A percentile compares a stretch with the other conserved stretches of the same genome.
Evolutionary conservation across 2,888 invertebrate genomes (phyloP).

Genomic region (Yponomeuta evonymella): DNA sequence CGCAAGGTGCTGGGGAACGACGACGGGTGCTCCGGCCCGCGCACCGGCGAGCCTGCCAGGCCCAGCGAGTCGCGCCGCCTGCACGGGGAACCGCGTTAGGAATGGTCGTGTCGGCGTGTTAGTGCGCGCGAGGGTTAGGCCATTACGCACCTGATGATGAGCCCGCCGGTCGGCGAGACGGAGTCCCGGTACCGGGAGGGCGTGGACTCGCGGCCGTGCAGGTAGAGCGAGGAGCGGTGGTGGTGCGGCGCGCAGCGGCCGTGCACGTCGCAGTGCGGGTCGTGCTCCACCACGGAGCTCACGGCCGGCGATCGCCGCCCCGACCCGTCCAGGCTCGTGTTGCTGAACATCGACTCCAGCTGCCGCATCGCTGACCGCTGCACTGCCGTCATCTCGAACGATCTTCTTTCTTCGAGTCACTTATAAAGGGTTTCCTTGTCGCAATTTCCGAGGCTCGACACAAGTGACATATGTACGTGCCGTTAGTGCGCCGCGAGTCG

Average conservation of each 20-base stretch:
- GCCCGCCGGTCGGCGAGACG: conserved; percentile 62
- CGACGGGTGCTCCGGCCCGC: conserved; percentile 82
- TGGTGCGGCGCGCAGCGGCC: conserved; percentile 60
- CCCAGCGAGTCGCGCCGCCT: conserved; percentile 78
- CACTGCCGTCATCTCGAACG: conserved; percentile 62
- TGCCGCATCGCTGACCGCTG: conserved; percentile 82
- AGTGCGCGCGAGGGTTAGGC: conserved; percentile 17
- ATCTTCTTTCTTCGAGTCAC: conserved; percentile 22
- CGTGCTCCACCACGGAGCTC: conserved; percentile 74
- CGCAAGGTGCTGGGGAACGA: conserved; percentile 81
- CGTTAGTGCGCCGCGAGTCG: conserved; percentile 68
- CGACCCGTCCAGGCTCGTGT: conserved; percentile 76
- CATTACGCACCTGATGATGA: conserved; percentile 55
- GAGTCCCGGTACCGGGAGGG: conserved; percentile 77
- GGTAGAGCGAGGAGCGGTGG: conserved; percentile 58
- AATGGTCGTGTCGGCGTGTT: neutral
- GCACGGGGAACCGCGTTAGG: conserved; percentile 23
- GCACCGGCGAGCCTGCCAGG: conserved; percentile 73
- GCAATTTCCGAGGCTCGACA: conserved; percentile 36
- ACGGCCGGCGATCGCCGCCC: conserved; percentile 61
- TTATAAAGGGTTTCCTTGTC: conserved; percentile 33
- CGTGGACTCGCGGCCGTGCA: conserved; percentile 65
- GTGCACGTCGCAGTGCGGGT: conserved; percentile 83
- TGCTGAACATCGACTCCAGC: conserved; percentile 83
- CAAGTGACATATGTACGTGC: conserved; percentile 65